These are phyloP conservation scores for Grus americana DNA, from an alignment of 2,113 vertebrate genomes.

Conservation along the genomic window DNA sequence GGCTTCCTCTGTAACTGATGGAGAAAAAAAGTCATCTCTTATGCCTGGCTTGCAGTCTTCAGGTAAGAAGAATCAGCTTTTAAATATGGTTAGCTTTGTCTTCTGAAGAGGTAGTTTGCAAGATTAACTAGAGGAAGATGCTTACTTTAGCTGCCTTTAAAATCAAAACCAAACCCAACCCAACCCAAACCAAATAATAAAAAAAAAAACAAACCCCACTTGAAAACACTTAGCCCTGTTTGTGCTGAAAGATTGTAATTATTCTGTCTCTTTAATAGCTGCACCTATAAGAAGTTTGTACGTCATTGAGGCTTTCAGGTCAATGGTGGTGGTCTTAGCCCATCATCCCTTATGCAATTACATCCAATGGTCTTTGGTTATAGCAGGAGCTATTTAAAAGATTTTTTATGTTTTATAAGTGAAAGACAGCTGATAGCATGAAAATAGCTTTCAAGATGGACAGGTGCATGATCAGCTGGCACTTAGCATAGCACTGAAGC, in stretches of 20 bases:
- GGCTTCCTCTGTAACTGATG: accelerated
- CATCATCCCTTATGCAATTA: not conserved
- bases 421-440: not conserved
- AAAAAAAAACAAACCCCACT: not conserved
- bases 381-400: not conserved
- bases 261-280: not conserved
- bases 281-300: not conserved
- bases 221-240: not conserved
- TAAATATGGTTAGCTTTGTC: not conserved
- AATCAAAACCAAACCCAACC: too few relatives aligned
- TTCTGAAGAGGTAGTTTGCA: not conserved
- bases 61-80: not conserved
- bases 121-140: not conserved
- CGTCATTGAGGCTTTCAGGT: not conserved
- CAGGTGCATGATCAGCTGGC: not conserved
- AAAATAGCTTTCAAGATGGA: not conserved
- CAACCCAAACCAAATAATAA: not conserved
- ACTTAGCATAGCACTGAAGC: not conserved
- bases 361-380: not conserved
- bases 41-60: not conserved
- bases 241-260: not conserved
- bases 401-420: accelerated
- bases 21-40: not conserved
- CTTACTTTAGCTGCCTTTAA: not conserved
- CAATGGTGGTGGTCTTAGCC: not conserved